phyloP scores from a whole-genome alignment of 1,140 invertebrate species.

The Manduca sexta region DNA sequence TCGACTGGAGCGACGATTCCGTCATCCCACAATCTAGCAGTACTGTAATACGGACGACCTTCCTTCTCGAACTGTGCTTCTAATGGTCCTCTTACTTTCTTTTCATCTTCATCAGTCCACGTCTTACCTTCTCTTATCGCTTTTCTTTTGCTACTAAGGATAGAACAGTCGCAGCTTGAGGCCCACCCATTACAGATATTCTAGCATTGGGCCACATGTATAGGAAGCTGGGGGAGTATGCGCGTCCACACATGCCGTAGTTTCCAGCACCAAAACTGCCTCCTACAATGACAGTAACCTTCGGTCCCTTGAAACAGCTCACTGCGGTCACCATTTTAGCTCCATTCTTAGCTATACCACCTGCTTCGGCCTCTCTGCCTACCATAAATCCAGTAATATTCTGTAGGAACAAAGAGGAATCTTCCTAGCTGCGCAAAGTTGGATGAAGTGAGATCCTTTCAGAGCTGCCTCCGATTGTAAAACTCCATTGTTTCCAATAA shows the following conservation, averaged over 20 bases:
- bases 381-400: constrained; percentile 99
- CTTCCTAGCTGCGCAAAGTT: constrained; percentile 94
- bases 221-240: constrained; percentile 91
- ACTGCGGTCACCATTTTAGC: constrained; percentile 99
- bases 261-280: constrained; percentile 98
- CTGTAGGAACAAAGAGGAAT: constrained; percentile 97
- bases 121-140: constrained; percentile 82
- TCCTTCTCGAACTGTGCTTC: constrained; percentile 93
- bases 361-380: constrained; percentile 94
- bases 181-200: constrained; percentile 97
- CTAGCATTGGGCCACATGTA: constrained; percentile 98
- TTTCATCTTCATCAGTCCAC: constrained; percentile 89
- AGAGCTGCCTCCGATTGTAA: constrained; percentile 97
- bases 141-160: constrained; percentile 90
- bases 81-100: constrained; percentile 88
- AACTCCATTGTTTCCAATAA: constrained; percentile 99
- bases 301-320: constrained; percentile 97
- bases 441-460: constrained; percentile 98
- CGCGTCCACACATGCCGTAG: constrained; percentile 91
- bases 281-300: constrained; percentile 94
- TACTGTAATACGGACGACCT: constrained; percentile 93
- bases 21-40: constrained; percentile 96
- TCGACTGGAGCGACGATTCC: constrained; percentile 96
- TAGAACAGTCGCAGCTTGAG: constrained; percentile 94
- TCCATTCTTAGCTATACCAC: constrained; percentile 99